phyloP scores from a whole-genome alignment of 1,140 invertebrate species.

The Phymorhynchus buccinoides region DNA sequence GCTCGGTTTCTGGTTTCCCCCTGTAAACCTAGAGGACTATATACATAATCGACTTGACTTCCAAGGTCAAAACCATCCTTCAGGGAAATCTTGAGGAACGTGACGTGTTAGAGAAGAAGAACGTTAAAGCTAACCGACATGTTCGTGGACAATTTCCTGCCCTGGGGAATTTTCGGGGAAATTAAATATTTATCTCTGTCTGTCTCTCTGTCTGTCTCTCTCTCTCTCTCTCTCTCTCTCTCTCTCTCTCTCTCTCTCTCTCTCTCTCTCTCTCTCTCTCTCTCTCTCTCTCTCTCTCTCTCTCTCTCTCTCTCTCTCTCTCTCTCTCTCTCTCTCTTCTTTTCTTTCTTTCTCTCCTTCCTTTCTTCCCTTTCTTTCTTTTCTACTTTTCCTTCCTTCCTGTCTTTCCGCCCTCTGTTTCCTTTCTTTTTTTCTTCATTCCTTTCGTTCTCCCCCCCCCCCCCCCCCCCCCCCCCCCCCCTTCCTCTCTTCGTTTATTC shows the following conservation, averaged over 20 bases:
- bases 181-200: no score
- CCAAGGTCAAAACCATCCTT: no score
- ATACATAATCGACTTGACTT: no score
- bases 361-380: not conserved
- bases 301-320: not conserved
- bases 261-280: not conserved
- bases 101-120: no score
- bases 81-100: no score
- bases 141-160: no score
- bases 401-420: not conserved
- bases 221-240: conserved; percentile 13
- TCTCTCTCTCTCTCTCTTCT: not conserved
- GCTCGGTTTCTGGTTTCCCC: no score
- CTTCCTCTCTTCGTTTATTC: not conserved
- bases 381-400: not conserved
- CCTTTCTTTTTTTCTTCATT: not conserved
- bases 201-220: conserved; percentile 16
- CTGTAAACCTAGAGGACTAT: no score
- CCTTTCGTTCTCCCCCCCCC: not conserved
- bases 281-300: conserved; percentile 3
- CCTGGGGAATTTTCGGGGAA: no score
- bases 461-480: not conserved
- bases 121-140: no score
- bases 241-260: conserved; percentile 21
- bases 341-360: not conserved